These are phyloP conservation scores for Pimephales promelas DNA, from an alignment of 2,113 vertebrate species.

Conservation along the genomic window DNA sequence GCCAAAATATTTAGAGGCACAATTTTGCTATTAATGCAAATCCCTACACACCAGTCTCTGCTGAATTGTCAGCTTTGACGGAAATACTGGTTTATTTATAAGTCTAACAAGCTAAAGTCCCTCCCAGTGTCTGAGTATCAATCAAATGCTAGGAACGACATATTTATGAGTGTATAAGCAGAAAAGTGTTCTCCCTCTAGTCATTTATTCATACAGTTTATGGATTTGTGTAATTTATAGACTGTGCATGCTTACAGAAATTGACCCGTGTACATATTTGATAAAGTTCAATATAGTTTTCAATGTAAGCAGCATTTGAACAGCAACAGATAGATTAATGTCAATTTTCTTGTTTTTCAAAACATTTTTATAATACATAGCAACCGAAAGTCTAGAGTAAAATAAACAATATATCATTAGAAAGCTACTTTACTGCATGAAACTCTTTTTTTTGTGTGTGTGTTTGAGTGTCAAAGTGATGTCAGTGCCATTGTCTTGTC, in stretches of 20 bases:
- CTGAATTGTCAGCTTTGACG: neutral
- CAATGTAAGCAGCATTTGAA: no score
- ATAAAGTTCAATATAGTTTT: neutral
- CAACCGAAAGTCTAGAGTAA: neutral
- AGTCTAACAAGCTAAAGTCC: neutral
- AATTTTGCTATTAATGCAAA: neutral
- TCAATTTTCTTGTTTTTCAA: neutral
- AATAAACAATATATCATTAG: neutral
- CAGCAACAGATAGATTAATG: no score
- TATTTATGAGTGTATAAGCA: no score
- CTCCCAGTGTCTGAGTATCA: neutral
- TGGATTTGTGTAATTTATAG: neutral
- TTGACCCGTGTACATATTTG: neutral
- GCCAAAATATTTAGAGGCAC: neutral
- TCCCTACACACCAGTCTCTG: neutral
- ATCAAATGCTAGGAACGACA: neutral
- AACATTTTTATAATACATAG: neutral
- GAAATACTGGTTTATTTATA: slow-evolving; percentile 15
- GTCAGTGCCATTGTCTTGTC: no score
- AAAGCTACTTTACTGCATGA: neutral
- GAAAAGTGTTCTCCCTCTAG: no score
- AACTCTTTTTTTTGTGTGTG: no score
- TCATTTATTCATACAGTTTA: neutral
- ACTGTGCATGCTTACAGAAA: neutral
- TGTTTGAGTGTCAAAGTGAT: no score